These are phyloP conservation scores for Heptranchias perlo DNA, from an alignment of 2,113 vertebrate genomes.

Conservation along the genomic window DNA sequence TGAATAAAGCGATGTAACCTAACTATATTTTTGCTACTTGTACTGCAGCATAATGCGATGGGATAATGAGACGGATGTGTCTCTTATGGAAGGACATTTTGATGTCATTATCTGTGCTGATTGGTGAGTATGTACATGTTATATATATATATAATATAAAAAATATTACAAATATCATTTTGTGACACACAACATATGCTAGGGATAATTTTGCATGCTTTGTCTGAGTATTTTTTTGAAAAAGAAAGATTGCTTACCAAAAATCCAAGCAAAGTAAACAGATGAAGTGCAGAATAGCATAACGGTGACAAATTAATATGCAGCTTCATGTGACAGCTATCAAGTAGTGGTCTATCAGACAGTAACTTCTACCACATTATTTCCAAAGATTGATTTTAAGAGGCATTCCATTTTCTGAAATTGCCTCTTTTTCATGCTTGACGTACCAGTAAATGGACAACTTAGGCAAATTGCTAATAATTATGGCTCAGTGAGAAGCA, in stretches of 20 bases:
- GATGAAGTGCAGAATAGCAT: conserved; percentile 74
- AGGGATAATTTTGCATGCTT: conserved; percentile 26
- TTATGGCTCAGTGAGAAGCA: conserved; percentile 92
- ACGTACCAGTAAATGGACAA: conserved; percentile 99
- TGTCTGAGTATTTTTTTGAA: not conserved
- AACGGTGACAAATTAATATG: conserved; percentile 81
- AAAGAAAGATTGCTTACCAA: conserved; percentile 34
- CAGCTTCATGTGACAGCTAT: conserved; percentile 77
- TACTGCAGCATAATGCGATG: conserved; percentile 83
- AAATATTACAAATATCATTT: conserved; percentile 34
- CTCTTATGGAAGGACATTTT: conserved; percentile 90
- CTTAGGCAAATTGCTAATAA: conserved; percentile 99
- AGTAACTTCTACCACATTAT: conserved; percentile 85
- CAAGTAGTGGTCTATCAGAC: conserved; percentile 78
- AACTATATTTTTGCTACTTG: conserved; percentile 52
- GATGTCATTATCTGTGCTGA: conserved; percentile 98
- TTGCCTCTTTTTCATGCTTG: conserved; percentile 99
- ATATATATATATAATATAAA: too few species aligned
- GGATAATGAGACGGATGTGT: conserved; percentile 93
- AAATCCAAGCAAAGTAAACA: conserved; percentile 68
- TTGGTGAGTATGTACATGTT: conserved; percentile 81
- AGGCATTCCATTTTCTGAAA: conserved; percentile 98
- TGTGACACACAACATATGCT: not conserved
- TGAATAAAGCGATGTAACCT: conserved; percentile 15
- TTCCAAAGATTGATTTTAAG: conserved; percentile 83